Percentiles rank a stretch among this genome's conserved stretches.
Evolutionary conservation across 1,140 invertebrate genomes (phyloP).

Genomic region (Cyrtorhinus lividipennis): DNA sequence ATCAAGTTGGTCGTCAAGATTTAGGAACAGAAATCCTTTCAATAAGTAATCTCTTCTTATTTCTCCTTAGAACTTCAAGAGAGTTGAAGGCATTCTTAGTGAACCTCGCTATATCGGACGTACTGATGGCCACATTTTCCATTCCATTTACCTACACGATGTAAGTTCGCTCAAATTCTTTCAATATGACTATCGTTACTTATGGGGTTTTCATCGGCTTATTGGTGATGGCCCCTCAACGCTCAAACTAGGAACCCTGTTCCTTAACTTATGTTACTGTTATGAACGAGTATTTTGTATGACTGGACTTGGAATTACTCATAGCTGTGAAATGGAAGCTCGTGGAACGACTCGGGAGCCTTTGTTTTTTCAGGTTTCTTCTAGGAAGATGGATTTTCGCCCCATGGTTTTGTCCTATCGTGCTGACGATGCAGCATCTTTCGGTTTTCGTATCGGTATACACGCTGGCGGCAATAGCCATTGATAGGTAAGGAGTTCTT

Average conservation of each 20-base stretch:
- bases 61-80: conserved; percentile 24
- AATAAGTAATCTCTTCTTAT: not conserved
- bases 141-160: conserved; percentile 35
- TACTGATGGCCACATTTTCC: conserved; percentile 33
- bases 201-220: no score
- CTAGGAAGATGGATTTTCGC: conserved; percentile 32
- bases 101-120: conserved; percentile 32
- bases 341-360: no score
- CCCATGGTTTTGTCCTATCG: conserved; percentile 31
- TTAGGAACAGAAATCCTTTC: no score
- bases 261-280: no score
- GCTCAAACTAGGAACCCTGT: no score
- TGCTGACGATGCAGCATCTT: conserved; percentile 31
- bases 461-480: conserved; percentile 32
- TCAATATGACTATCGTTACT: no score
- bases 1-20: no score
- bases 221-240: no score
- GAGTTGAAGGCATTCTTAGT: conserved; percentile 32
- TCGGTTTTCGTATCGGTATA: conserved; percentile 33
- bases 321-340: no score
- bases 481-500: conserved; percentile 34
- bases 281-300: no score
- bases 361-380: conserved; percentile 29
- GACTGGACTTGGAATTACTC: no score
- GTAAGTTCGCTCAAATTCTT: no score